Percentiles rank a stretch among this genome's conserved stretches.
Evolutionary conservation across 2,797 vertebrate genomes (phyloP).

Genomic region (Macrochelys suwanniensis): DNA sequence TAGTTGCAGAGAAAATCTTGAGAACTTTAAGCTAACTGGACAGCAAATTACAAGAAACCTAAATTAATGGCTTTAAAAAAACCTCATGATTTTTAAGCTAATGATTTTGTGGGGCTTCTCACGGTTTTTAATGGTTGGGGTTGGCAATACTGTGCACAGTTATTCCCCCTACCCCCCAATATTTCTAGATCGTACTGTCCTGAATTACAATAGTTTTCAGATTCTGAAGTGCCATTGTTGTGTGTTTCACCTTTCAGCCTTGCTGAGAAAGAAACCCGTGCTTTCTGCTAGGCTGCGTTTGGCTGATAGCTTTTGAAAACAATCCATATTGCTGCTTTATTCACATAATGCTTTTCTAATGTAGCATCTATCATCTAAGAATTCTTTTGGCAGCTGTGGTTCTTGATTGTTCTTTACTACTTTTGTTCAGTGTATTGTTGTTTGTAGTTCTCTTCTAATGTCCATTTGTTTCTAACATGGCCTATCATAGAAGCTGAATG

Average conservation of each 20-base stretch:
- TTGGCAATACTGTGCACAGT: neutral
- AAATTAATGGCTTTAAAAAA: neutral
- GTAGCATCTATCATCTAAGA: neutral
- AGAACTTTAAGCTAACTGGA: neutral
- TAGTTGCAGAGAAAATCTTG: neutral
- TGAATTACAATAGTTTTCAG: neutral
- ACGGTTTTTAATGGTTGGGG: neutral
- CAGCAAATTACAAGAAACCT: neutral
- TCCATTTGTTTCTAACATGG: neutral
- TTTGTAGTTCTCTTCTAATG: conserved; percentile 34
- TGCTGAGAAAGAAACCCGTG: neutral
- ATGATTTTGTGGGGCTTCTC: neutral
- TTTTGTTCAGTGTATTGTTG: neutral
- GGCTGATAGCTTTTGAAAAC: conserved; percentile 37
- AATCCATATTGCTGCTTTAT: neutral
- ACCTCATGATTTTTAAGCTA: neutral
- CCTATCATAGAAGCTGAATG: conserved; percentile 28
- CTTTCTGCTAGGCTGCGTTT: conserved; percentile 33
- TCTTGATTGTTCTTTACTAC: conserved; percentile 26
- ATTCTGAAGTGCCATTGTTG: conserved; percentile 13
- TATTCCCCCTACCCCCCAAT: neutral
- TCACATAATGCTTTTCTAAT: conserved; percentile 35
- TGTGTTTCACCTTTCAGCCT: conserved; percentile 25
- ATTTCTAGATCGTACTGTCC: neutral
- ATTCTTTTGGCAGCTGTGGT: conserved; percentile 29